phyloP scores from a whole-genome alignment of 2,797 vertebrate genomes.

The Lophotriccus pileatus region DNA sequence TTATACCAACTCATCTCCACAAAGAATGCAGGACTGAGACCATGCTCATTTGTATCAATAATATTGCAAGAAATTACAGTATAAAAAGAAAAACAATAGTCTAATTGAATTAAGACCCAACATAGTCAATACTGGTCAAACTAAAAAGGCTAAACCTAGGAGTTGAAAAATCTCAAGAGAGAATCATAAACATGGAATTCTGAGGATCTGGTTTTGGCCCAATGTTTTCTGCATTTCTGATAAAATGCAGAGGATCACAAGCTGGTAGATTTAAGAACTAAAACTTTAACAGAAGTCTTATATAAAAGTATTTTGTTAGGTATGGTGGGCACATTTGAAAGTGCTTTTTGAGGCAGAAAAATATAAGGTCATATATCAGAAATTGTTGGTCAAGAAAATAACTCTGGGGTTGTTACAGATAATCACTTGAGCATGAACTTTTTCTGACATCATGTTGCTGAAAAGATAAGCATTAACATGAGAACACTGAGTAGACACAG shows the following conservation, averaged over 20 bases:
- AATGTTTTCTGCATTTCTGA: background rate
- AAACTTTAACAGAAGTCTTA: background rate
- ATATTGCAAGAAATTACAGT: background rate
- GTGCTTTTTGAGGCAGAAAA: background rate
- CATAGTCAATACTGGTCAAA: background rate
- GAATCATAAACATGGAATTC: background rate
- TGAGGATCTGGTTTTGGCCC: background rate
- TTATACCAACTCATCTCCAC: background rate
- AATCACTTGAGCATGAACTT: background rate
- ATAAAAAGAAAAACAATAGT: background rate
- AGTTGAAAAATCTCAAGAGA: background rate
- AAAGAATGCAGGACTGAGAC: background rate
- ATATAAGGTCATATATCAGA: background rate
- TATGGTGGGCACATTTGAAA: background rate
- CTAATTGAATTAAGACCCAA: background rate
- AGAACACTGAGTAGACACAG: background rate
- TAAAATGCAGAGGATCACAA: background rate
- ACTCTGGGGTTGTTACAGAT: background rate
- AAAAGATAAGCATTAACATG: background rate
- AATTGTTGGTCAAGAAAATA: background rate
- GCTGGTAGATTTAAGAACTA: background rate
- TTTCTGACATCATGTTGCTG: background rate
- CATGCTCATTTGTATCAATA: background rate
- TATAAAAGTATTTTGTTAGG: background rate
- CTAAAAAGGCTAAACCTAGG: background rate